Conservation (phyloP, 2,113 vertebrate genomes). For the Octodon degus region DNA sequence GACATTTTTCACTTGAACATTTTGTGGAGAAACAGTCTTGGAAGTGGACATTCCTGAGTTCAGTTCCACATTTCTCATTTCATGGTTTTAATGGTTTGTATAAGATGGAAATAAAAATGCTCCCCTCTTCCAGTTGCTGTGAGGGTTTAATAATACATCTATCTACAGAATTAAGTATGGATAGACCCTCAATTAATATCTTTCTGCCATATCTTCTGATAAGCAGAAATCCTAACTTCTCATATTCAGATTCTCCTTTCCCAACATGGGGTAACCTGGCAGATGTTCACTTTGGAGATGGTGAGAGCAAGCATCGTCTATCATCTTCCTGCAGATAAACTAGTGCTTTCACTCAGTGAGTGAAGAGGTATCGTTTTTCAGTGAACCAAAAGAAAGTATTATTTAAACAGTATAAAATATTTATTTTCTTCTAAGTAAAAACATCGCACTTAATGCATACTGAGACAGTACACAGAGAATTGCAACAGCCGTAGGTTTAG, state of each 20-base stretch:
- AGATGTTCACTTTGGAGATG: not conserved
- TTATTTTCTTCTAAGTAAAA: not conserved
- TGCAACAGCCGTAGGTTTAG: not conserved
- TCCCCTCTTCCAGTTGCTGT: not conserved
- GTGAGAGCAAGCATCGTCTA: not conserved
- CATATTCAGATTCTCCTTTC: not conserved
- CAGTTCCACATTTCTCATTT: not conserved
- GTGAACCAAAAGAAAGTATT: not conserved
- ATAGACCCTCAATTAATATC: not conserved
- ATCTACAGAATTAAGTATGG: not conserved
- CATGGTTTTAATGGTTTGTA: not conserved
- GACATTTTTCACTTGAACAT: not conserved
- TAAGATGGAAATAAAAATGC: not conserved
- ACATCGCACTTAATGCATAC: not conserved
- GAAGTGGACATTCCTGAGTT: not conserved
- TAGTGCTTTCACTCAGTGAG: not conserved
- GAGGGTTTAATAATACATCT: not conserved
- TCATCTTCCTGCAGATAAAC: not conserved
- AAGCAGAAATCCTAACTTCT: not conserved
- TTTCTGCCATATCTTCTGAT: not conserved
- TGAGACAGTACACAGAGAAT: slow-evolving; percentile 15
- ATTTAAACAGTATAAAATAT: not conserved
- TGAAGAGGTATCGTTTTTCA: not conserved
- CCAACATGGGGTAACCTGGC: not conserved
- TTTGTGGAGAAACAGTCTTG: not conserved